Percentiles rank a stretch among this genome's conserved stretches.
Evolutionary conservation across 2,797 vertebrate species (phyloP).

Genomic region (Squalus acanthias): DNA sequence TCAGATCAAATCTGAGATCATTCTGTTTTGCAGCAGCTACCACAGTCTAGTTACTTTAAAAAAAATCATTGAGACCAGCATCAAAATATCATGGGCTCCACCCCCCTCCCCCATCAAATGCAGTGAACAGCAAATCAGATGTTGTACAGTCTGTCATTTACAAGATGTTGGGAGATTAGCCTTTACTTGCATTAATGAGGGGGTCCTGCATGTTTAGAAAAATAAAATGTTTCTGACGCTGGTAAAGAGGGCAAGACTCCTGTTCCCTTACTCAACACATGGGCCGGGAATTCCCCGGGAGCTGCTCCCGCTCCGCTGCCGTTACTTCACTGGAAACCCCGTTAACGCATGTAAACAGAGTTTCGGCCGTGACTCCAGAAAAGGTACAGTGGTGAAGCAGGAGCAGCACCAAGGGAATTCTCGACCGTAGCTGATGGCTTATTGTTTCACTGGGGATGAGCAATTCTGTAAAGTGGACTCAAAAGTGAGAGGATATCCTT

Average conservation of each 20-base stretch:
- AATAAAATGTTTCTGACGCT: too few relatives aligned
- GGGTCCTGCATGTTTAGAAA: too few relatives aligned
- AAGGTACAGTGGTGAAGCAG: too few relatives aligned
- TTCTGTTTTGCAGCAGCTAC: background rate
- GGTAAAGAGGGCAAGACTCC: too few relatives aligned
- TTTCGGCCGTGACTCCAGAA: too few relatives aligned
- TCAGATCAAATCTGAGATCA: conserved; percentile 3
- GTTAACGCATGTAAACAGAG: too few relatives aligned
- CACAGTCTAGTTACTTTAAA: background rate
- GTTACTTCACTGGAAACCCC: too few relatives aligned
- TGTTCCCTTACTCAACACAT: too few relatives aligned
- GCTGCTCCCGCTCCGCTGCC: too few relatives aligned
- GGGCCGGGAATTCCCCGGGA: too few relatives aligned
- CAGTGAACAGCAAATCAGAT: background rate
- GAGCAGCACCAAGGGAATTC: background rate
- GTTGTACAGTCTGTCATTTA: background rate
- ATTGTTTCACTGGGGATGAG: background rate
- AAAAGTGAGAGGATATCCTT: background rate
- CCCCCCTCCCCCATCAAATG: background rate
- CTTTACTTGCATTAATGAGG: background rate
- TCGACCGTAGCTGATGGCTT: background rate
- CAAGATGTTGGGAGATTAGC: background rate
- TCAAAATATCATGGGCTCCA: background rate
- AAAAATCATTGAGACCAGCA: background rate
- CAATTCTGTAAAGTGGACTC: background rate